These are phyloP conservation scores for Icerya purchasi DNA, from an alignment of 2,888 invertebrate species.

Conservation along the genomic window DNA sequence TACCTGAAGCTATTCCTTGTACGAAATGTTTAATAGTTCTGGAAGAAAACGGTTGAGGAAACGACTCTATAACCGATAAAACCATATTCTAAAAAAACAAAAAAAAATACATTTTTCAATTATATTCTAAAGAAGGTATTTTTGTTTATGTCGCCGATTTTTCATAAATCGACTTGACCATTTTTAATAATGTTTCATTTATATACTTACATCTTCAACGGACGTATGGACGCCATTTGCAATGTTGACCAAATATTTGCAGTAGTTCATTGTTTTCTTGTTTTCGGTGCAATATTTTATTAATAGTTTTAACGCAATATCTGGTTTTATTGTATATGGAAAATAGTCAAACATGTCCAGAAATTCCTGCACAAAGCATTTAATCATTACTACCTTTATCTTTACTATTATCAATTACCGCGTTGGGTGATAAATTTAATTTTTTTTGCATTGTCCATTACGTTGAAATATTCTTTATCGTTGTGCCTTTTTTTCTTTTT, in stretches of 20 bases:
- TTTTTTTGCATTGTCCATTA: no score
- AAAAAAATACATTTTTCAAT: no score
- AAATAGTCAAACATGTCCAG: constrained; percentile 12
- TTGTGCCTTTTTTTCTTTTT: no score
- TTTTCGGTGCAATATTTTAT: constrained; percentile 9
- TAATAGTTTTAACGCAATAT: constrained; percentile 12
- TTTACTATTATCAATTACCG: no score
- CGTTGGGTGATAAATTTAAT: no score
- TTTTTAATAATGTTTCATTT: no score
- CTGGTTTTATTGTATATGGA: constrained; percentile 14
- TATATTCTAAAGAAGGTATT: no score
- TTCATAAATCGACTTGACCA: no score
- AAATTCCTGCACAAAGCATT: constrained; percentile 12
- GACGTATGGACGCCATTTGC: constrained; percentile 12
- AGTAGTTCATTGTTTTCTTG: constrained; percentile 7
- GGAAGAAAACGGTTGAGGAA: constrained; percentile 16
- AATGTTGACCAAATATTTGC: constrained; percentile 9
- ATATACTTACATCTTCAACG: constrained; percentile 11
- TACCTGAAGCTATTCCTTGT: constrained; percentile 13
- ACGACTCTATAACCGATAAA: constrained; percentile 11
- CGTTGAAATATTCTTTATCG: no score
- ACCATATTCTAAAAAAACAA: constrained; percentile 8
- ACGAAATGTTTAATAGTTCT: constrained; percentile 15
- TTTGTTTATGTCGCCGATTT: no score
- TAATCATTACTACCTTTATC: no score